Evolutionary conservation across 2,888 invertebrate species (phyloP), one percentile per base, ranked within the genome.

Genomic region (Ornithoptera priamus): DNA sequence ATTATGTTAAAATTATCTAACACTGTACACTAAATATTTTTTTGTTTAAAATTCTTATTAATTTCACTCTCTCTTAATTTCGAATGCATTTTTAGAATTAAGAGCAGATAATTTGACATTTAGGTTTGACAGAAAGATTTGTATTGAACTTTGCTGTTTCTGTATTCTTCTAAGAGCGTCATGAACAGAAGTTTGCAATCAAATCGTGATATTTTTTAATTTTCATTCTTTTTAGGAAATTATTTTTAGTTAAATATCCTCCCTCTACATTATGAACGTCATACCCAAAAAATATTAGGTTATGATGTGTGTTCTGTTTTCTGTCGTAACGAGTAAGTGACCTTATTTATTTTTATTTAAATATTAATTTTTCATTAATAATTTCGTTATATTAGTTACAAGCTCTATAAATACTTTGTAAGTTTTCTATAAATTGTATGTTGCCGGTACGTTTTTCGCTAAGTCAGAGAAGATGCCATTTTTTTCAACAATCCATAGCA

Each of bases 281-380:
- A 73, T 81, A 81, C 75, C 78, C 78, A 80, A 79, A 79, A 77
- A 78, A 73, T 76, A 75, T 76, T 82, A 89, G 89, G 89, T 89
- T 90, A 90, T 86, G 87, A 85, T 85, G 78, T 83, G 83, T 79
- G 81, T 83, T 81, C 82, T 84, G 77, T 79, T 72, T 82, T 81
- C 82, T 79, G 79, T 80, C 80, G 82, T 81, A 78, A 85, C 83
- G 83, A 81, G 88, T 88, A 77, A 88, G 87, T 87, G 62, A 56
- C 58, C 53, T 20, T 57, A 75, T 77, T 71, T 75, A 68, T 73
- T 76, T 75, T 60, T 69, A 39, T 65, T 68, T 58, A 69, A 71
- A 70, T 74, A 71, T 76, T 57, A 24, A 69, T 70, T 12, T 59
- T 65, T 15, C 46, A 70, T 39, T 73, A 68, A 62, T 72, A 65